Evolutionary conservation across 2,888 invertebrate species (phyloP).

Genomic region (Abscondita cerata): DNA sequence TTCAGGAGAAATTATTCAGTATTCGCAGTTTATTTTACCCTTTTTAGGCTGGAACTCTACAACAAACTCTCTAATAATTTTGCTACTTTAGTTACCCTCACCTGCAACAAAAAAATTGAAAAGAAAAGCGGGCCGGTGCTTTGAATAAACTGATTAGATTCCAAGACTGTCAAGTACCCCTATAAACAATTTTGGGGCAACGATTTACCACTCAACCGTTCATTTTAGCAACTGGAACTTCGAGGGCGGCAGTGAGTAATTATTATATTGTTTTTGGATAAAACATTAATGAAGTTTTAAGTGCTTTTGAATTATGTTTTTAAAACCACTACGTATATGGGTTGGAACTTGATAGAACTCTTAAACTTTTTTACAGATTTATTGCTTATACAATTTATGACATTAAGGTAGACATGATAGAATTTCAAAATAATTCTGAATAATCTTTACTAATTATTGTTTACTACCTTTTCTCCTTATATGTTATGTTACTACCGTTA

Average conservation of each 20-base stretch:
- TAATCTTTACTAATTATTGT: no score
- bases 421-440: no score
- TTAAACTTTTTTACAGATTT: not conserved
- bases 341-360: not conserved
- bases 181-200: not conserved
- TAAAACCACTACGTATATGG: not conserved
- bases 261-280: slow-evolving; percentile 6
- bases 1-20: no score
- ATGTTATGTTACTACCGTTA: no score
- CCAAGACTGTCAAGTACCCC: not conserved
- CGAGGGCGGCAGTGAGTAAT: slow-evolving; percentile 1
- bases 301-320: not conserved
- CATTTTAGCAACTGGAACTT: slow-evolving; percentile 4
- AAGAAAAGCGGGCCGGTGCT: not conserved
- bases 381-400: not conserved
- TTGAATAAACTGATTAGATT: not conserved
- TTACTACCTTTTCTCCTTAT: no score
- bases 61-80: not conserved
- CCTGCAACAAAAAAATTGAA: not conserved
- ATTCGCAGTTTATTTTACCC: not conserved
- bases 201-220: slow-evolving; percentile 4
- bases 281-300: not conserved
- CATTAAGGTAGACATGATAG: not conserved
- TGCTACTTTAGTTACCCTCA: not conserved
- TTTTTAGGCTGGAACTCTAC: not conserved